Conservation (phyloP, 2,888 invertebrate species). For the Caenorhabditis parvicauda region DNA sequence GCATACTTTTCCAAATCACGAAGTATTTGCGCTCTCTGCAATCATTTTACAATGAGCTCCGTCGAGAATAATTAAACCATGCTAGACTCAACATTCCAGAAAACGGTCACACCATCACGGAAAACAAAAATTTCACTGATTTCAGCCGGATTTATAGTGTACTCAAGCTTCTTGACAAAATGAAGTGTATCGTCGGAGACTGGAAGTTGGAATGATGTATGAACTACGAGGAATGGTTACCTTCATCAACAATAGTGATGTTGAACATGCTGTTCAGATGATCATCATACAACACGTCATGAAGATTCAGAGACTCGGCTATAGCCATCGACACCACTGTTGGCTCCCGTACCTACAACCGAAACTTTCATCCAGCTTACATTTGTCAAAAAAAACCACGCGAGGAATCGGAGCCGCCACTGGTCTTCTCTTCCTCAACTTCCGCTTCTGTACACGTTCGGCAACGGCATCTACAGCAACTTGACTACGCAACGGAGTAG, state of each 20-base stretch:
- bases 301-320: constrained; percentile 42
- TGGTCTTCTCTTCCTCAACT: constrained; percentile 16
- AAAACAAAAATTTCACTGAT: constrained; percentile 51
- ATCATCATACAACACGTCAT: constrained; percentile 25
- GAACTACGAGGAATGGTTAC: constrained; percentile 7
- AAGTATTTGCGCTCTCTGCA: constrained; percentile 33
- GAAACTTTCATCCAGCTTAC: not conserved
- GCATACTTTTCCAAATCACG: constrained; percentile 36
- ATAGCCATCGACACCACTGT: constrained; percentile 47
- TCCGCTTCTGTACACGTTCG: constrained; percentile 20
- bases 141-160: constrained; percentile 39
- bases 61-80: constrained; percentile 14
- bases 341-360: constrained; percentile 29
- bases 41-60: not conserved
- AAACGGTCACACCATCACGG: constrained; percentile 55
- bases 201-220: constrained; percentile 11
- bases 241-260: constrained; percentile 45
- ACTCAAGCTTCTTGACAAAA: constrained; percentile 43
- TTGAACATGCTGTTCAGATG: constrained; percentile 37
- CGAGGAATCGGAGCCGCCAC: constrained; percentile 15
- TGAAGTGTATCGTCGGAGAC: constrained; percentile 51
- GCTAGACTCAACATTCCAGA: constrained; percentile 49
- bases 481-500: too few species aligned
- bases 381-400: not conserved
- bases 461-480: too few species aligned